Evolutionary conservation across 2,888 invertebrate species (phyloP).

Genomic region (Scrobipalpa costella): DNA sequence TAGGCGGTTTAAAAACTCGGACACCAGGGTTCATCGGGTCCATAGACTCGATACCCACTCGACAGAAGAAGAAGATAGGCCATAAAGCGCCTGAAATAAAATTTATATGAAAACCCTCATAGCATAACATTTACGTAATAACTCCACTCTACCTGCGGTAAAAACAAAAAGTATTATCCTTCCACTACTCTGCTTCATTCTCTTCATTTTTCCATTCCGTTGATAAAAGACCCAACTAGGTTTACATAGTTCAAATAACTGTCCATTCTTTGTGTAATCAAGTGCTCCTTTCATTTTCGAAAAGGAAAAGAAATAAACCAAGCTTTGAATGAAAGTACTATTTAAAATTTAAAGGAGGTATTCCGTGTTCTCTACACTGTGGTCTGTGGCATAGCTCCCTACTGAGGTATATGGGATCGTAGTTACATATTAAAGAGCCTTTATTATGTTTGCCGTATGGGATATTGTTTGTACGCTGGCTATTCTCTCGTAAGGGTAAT

Average conservation of each 20-base stretch:
- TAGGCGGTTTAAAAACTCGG: too few relatives aligned
- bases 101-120: background rate
- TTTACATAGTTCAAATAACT: slow-evolving; percentile 34
- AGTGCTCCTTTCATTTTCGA: slow-evolving; percentile 36
- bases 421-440: background rate
- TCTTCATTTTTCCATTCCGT: slow-evolving; percentile 13
- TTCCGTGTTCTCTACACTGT: background rate
- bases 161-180: slow-evolving; percentile 7
- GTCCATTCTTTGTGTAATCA: slow-evolving; percentile 40
- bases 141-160: background rate
- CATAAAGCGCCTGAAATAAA: too few relatives aligned
- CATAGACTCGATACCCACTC: too few relatives aligned
- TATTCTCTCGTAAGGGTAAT: too few relatives aligned
- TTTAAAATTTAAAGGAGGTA: slow-evolving; percentile 24
- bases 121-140: too few relatives aligned
- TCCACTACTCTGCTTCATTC: background rate
- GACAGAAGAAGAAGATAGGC: too few relatives aligned
- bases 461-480: too few relatives aligned
- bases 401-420: background rate
- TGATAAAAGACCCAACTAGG: slow-evolving; percentile 14
- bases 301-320: slow-evolving; percentile 13
- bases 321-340: slow-evolving; percentile 20
- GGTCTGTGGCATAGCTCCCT: background rate
- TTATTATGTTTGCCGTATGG: background rate
- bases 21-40: too few relatives aligned